Base-by-base conservation (phyloP, 2,113 vertebrate species). In the Entomyzon cyanotis region DNA sequence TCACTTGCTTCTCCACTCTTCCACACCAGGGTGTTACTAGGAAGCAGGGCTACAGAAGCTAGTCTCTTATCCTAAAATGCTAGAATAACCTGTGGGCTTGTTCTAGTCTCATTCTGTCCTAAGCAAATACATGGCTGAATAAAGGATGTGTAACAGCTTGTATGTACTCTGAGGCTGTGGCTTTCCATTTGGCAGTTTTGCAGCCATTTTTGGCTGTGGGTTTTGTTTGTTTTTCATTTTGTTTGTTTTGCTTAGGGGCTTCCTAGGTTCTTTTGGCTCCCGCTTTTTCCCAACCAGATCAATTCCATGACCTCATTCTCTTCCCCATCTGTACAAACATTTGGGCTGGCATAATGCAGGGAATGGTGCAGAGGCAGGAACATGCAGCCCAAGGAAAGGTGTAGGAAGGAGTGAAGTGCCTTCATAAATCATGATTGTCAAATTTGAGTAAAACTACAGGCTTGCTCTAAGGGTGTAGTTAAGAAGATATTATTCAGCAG, bases 311-410 rank as follows among this genome's bases (percentile, higher is more conserved):
- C 86, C 91, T 95, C 80, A 81, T 92, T 87, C 64, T 68, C 80
- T 70, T 94, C 44, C 85, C 96, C 95, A 81, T 94, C 91, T 95
- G 93, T 84, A 93, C 89, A 91, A 93, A 92, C 73, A 90, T 96
- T 96, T 95, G 91, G 71, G 24, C 93, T 96, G 91, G 73, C 91
- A 52, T 77, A 63, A 67, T 59, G 47, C 64, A 87, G 55, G 33
- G 42, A 86, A 42, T 22, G 23, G 24, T 84, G 71, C 71, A 93
- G 86, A 92, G 83, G 68, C 86, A 84, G 78, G 53, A 92, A 53
- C 27, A 41, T 23, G 58, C 53, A 92, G 59, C 67, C 64, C 10
- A 49, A 83, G 68, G 35, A 86, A 71, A 90, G 71, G 76, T 88
- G 59, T 91, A 69, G 83, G 46, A 67, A 90, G 68, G 55, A 84